phyloP scores from a whole-genome alignment of 2,113 vertebrate genomes.

The Calyptomena viridis region DNA sequence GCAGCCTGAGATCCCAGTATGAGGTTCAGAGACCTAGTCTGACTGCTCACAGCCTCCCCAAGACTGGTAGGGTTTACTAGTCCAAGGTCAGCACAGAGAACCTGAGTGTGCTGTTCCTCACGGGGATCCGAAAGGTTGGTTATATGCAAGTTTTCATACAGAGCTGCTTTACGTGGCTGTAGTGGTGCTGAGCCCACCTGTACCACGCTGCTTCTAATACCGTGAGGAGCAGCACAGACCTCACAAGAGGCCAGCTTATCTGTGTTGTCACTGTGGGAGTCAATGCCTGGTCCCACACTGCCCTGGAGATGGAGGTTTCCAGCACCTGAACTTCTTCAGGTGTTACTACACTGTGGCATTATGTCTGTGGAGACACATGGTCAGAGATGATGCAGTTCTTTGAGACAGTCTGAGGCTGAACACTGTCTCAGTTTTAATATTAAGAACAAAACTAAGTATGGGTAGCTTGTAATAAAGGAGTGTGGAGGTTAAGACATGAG shows the following conservation, averaged over 20 bases:
- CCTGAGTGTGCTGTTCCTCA: background rate
- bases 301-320: background rate
- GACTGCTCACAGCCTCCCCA: background rate
- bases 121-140: background rate
- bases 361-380: accelerated
- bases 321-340: background rate
- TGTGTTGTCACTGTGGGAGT: background rate
- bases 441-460: background rate
- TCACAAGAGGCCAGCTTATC: background rate
- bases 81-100: background rate
- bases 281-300: accelerated
- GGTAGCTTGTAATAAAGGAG: background rate
- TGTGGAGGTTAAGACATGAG: background rate
- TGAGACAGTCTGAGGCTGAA: background rate
- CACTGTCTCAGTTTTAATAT: background rate
- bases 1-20: background rate
- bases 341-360: accelerated
- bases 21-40: background rate
- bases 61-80: background rate
- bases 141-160: background rate
- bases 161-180: background rate
- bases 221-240: background rate
- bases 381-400: background rate
- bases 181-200: background rate
- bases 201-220: accelerated